A percentile compares a stretch with the other conserved stretches of the same genome.
Evolutionary conservation across 1,140 invertebrate genomes (phyloP).

Genomic region (Stegodyphus dumicola): DNA sequence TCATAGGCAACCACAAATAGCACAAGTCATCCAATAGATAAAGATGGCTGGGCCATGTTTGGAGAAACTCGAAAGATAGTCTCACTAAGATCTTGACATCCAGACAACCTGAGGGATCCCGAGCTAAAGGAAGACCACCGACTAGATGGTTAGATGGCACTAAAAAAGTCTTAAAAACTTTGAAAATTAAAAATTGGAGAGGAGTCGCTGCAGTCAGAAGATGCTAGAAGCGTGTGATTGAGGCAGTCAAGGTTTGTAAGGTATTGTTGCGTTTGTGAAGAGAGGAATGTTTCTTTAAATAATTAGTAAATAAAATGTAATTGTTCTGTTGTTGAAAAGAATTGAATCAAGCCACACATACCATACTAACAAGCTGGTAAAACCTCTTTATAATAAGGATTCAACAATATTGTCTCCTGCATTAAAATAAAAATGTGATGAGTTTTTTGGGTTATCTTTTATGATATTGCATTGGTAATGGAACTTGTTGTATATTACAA

Average conservation of each 20-base stretch:
- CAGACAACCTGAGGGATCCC: neutral
- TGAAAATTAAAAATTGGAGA: neutral
- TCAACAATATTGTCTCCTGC: no score
- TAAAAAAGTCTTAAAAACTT: neutral
- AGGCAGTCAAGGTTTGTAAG: neutral
- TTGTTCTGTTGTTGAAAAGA: no score
- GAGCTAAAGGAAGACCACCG: slow-evolving; percentile 4
- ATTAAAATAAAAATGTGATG: no score
- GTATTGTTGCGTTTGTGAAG: no score
- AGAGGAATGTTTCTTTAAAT: no score
- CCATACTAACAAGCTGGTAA: no score
- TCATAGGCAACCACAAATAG: neutral
- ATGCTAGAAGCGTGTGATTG: neutral
- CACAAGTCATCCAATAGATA: neutral
- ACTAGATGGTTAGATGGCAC: neutral
- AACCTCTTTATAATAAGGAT: no score
- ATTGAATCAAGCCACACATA: no score
- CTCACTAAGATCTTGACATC: neutral
- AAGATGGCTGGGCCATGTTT: neutral
- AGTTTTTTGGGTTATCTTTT: no score
- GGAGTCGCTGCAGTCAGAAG: neutral
- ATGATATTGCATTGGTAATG: no score
- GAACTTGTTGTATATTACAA: no score
- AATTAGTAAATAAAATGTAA: no score
- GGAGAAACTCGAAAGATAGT: neutral